Conservation (phyloP, 2,113 vertebrate species). For the Oceanites oceanicus region DNA sequence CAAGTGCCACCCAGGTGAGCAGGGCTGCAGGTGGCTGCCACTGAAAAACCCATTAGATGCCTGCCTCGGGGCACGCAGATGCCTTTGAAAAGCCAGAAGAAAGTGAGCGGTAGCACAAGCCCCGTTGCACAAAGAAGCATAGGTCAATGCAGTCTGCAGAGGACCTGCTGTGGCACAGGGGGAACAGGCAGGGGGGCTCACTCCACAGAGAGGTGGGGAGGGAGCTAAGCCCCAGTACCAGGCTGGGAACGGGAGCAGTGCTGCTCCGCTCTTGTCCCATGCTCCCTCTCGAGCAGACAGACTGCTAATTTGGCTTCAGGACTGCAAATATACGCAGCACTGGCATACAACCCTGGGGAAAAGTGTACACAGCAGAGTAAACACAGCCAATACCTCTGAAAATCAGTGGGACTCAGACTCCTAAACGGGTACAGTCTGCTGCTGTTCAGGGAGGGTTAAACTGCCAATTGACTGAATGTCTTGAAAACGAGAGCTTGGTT, state of each 20-base stretch:
- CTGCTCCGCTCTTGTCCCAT: not conserved
- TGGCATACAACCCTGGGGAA: not conserved
- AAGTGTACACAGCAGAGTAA: not conserved
- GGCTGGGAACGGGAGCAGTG: not conserved
- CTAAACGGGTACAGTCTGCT: not conserved
- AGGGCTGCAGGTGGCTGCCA: not conserved
- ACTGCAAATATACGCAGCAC: not conserved
- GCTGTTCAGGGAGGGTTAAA: not conserved
- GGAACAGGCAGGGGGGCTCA: not conserved
- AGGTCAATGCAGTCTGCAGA: not conserved
- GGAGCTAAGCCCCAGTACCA: not conserved
- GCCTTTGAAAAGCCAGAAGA: not conserved
- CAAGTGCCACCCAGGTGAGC: too few species aligned
- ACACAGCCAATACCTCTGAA: not conserved
- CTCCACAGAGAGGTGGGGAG: not conserved
- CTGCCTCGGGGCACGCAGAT: not conserved
- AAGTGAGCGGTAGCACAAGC: not conserved
- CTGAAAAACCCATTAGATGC: accelerated
- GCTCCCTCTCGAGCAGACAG: not conserved
- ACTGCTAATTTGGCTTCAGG: not conserved
- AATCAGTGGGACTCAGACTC: not conserved
- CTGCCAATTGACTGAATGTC: not conserved
- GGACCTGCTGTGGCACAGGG: not conserved
- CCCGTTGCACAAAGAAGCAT: accelerated
- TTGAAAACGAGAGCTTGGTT: not conserved